These are phyloP conservation scores for Hypolimnas misippus DNA, from an alignment of 2,888 invertebrate species.

Conservation along the genomic window DNA sequence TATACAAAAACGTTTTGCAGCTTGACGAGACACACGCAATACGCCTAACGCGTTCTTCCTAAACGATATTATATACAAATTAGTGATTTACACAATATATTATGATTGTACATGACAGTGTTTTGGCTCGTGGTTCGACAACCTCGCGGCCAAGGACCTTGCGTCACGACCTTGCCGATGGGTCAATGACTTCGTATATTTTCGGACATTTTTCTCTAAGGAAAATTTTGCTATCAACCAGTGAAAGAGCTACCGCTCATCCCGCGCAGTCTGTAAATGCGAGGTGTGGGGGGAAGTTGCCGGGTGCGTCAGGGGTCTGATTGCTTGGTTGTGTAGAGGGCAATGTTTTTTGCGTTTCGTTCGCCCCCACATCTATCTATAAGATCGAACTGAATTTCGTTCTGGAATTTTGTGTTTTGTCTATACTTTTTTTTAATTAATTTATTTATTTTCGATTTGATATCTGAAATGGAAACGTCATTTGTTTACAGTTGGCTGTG, in stretches of 20 bases:
- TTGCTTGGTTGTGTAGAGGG: slow-evolving; percentile 55
- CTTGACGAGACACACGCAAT: background rate
- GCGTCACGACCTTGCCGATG: slow-evolving; percentile 65
- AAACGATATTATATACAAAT: slow-evolving; percentile 21
- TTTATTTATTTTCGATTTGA: background rate
- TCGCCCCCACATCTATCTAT: slow-evolving; percentile 53
- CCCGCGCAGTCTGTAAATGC: slow-evolving; percentile 27
- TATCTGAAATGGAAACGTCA: no score
- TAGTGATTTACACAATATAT: slow-evolving; percentile 35
- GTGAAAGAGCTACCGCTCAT: slow-evolving; percentile 51
- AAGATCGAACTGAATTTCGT: slow-evolving; percentile 42
- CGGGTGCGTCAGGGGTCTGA: slow-evolving; percentile 45
- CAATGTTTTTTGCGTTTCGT: slow-evolving; percentile 59
- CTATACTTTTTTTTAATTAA: slow-evolving; percentile 22
- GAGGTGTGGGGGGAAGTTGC: slow-evolving; percentile 20
- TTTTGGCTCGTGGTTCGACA: slow-evolving; percentile 58
- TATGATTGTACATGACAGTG: slow-evolving; percentile 46
- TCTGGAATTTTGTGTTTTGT: slow-evolving; percentile 46
- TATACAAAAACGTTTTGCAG: background rate
- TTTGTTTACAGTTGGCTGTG: no score
- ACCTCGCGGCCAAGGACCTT: slow-evolving; percentile 67
- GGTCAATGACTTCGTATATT: slow-evolving; percentile 68
- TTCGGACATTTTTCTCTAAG: slow-evolving; percentile 76
- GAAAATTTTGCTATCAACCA: slow-evolving; percentile 68
- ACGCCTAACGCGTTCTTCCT: slow-evolving; percentile 8